Base-by-base conservation (phyloP, 2,888 invertebrate genomes). In the Drosophila meridiana region DNA sequence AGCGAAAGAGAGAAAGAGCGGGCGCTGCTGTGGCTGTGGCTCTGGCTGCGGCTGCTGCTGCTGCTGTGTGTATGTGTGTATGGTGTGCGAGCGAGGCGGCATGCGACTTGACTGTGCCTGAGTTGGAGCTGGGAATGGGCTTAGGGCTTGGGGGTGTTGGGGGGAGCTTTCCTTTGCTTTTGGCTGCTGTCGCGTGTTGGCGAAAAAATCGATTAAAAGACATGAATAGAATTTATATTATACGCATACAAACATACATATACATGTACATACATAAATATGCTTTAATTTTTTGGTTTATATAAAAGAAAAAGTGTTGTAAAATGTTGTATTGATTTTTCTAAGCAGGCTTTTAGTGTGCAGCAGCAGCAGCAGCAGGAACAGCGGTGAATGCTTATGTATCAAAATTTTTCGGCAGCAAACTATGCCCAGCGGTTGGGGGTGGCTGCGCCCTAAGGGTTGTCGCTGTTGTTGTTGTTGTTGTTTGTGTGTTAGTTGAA, bases 331-430 rank as follows among this genome's bases (percentile, higher is more conserved):
- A 85, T 84, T 83, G 84, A 87, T 87, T 84, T 87, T 76, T 64
- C 66, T 78, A 82, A 81, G 78, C 72, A 74, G 60, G 47, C 8
- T 30, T 28, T 45, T 40, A 32, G 30, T 40, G 50, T 13, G 28
- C 47, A 47, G 47, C 26, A 26, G 26, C 50, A 5, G 61, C 20
- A 26, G 50, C 9, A 32, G 50, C 20, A 48, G 47, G 13, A 9
- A 5, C 45, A 3, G 69, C 8, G 28, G n/a, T 48, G 30, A 4
- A 78, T 60, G 76, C 78, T 85, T 85, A 83, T 84, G 86, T 84
- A 84, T 78, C 69, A 79, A 84, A 83, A 74, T 85, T 84, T 84
- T 87, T 87, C 78, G 87, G 78, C 71, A 78, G 60, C 42, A 67
- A 83, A 68, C 59, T 75, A 73, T 73, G 65, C 69, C 62, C 69